These are phyloP conservation scores for Horisme vitalbata DNA, from an alignment of 2,888 invertebrate species.

Conservation along the genomic window DNA sequence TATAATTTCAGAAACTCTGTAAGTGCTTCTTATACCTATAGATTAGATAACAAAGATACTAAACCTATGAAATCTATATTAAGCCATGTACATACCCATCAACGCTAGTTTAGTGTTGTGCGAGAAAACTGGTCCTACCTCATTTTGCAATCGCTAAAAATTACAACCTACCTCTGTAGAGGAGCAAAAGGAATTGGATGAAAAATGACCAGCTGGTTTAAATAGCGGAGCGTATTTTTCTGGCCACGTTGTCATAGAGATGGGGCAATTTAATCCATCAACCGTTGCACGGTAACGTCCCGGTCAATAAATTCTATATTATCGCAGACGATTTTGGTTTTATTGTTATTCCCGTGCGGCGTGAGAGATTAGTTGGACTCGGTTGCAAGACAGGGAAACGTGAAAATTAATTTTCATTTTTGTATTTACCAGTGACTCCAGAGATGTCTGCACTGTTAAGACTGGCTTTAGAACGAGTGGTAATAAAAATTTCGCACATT, in stretches of 20 bases:
- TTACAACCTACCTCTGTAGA: constrained; percentile 67
- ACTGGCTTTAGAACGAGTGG: too few species aligned
- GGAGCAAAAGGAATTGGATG: constrained; percentile 81
- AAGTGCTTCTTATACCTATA: too few species aligned
- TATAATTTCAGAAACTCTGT: too few species aligned
- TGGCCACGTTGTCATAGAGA: constrained; percentile 82
- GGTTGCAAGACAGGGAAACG: constrained; percentile 3
- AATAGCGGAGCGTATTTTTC: constrained; percentile 80
- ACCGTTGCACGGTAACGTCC: constrained; percentile 66
- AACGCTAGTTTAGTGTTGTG: not conserved
- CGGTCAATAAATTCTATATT: constrained; percentile 79
- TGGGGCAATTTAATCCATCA: constrained; percentile 84
- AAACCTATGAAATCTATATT: too few species aligned
- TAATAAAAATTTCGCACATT: too few species aligned
- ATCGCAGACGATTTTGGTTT: constrained; percentile 75
- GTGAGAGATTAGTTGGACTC: constrained; percentile 57
- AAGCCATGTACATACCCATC: not conserved
- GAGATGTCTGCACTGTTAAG: too few species aligned
- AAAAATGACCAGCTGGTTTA: constrained; percentile 83
- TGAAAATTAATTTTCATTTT: constrained; percentile 5
- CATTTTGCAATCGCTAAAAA: constrained; percentile 43
- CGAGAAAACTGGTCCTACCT: not conserved
- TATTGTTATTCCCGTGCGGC: constrained; percentile 64
- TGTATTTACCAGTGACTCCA: too few species aligned
- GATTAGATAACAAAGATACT: too few species aligned